phyloP scores from a whole-genome alignment of 2,888 invertebrate genomes.

The Galerucella pusilla region DNA sequence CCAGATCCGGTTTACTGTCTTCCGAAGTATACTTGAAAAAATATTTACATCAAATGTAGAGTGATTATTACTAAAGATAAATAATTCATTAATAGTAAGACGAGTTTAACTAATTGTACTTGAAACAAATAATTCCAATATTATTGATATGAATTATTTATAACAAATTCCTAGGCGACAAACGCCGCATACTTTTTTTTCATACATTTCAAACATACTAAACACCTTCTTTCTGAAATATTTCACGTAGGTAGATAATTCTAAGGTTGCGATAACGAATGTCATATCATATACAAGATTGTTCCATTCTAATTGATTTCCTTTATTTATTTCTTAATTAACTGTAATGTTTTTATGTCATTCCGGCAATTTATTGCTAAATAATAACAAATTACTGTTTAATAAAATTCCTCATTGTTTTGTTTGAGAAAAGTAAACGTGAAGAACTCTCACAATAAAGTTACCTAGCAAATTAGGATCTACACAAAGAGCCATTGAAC shows the following conservation, averaged over 20 bases:
- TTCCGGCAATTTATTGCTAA: background rate
- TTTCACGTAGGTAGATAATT: constrained; percentile 35
- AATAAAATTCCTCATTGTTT: constrained; percentile 10
- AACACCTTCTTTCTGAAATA: constrained; percentile 31
- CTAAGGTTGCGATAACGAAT: constrained; percentile 25
- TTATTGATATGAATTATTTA: constrained; percentile 25
- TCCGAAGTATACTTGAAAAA: no score
- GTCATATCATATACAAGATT: constrained; percentile 19
- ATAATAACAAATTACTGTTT: constrained; percentile 1
- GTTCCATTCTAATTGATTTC: constrained; percentile 12
- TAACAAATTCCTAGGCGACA: constrained; percentile 17
- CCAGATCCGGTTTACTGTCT: no score
- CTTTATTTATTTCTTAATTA: constrained; percentile 36
- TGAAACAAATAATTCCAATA: constrained; percentile 7
- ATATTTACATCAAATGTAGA: no score
- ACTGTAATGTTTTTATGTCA: constrained; percentile 14
- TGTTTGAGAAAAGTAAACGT: background rate
- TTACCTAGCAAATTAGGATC: constrained; percentile 1
- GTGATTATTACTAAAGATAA: no score
- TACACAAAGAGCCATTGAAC: constrained; percentile 3
- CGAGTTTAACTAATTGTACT: background rate
- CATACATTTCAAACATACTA: constrained; percentile 25
- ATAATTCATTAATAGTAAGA: no score
- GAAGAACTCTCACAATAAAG: background rate
- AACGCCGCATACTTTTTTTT: constrained; percentile 14